Evolutionary conservation across 1,140 invertebrate genomes (phyloP), one percentile per base, ranked within the genome.

Genomic region (Acarapis woodi): DNA sequence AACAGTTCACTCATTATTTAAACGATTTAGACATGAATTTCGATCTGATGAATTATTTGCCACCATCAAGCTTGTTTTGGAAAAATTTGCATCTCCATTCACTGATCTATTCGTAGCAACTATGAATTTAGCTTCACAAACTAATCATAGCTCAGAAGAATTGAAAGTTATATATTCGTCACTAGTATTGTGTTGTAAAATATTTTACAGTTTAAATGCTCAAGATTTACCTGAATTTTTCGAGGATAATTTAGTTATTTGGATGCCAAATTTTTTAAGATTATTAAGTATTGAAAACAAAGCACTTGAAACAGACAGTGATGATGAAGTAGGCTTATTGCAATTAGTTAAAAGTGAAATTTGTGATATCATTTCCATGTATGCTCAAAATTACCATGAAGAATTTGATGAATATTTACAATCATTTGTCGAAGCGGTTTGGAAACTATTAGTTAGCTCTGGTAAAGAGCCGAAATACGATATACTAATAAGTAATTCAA

Each of bases 141-240:
- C 88, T 53, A 65, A 67, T 9, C 66, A 65, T 47, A 82, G 88
- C 57, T 60, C 65, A 1, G 66, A 68, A 47, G 76, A 74, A 1
- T 56, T 93, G 6, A 72, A 71, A 53, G 65, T 87, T 9, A 79
- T 93, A 44, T 88, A 85, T 47, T 74, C 71, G 41, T 87, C 82
- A 0, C 58, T 94, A 31, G 65, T 76, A 16, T 60, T 88, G 2
- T 72, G 90, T n/a, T 73, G 72, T 44, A 90, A 96, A 62, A 77
- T 96, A 18, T 96, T 93, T 58, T 82, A 85, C 54, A 90, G 82
- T 3, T 62, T 97, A 3, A 96, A 94, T 58, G 82, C 67, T 46
- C 83, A 90, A 65, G 88, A 97, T 61, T 58, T 97, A 43, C 87
- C 88, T 0, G 87, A 96, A 60, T 88, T 80, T 61, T 96, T 96